phyloP scores from a whole-genome alignment of 2,797 vertebrate genomes.

The Sylvia borin region DNA sequence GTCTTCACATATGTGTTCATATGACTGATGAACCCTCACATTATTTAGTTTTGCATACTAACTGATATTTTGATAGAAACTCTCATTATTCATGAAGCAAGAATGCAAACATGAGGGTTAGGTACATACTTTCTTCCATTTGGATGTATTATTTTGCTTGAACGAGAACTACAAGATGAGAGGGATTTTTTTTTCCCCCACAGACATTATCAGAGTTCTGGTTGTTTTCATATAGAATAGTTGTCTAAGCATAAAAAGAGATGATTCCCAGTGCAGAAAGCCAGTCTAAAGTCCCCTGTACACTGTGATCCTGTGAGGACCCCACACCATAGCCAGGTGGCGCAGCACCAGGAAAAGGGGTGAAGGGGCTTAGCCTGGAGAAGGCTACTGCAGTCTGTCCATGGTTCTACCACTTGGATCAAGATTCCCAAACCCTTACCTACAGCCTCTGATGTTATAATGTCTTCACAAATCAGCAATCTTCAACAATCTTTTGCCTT shows the following conservation, averaged over 20 bases:
- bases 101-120: background rate
- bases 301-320: background rate
- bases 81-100: background rate
- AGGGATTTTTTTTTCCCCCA: background rate
- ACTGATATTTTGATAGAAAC: background rate
- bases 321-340: background rate
- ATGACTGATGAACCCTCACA: rapidly evolving
- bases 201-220: background rate
- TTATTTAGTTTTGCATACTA: background rate
- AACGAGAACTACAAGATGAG: background rate
- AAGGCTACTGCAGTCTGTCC: background rate
- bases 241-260: background rate
- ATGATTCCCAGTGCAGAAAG: background rate
- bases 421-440: background rate
- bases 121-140: background rate
- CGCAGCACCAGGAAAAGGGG: background rate
- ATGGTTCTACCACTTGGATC: background rate
- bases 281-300: background rate
- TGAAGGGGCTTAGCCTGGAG: background rate
- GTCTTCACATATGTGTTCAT: background rate
- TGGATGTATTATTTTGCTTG: background rate
- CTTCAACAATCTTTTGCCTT: background rate
- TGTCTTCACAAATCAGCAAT: background rate
- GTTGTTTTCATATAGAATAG: background rate
- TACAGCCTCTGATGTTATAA: background rate